Evolutionary conservation across 2,888 invertebrate species (phyloP), one percentile per base, ranked within the genome.

Genomic region (Sminthurinus aureus): DNA sequence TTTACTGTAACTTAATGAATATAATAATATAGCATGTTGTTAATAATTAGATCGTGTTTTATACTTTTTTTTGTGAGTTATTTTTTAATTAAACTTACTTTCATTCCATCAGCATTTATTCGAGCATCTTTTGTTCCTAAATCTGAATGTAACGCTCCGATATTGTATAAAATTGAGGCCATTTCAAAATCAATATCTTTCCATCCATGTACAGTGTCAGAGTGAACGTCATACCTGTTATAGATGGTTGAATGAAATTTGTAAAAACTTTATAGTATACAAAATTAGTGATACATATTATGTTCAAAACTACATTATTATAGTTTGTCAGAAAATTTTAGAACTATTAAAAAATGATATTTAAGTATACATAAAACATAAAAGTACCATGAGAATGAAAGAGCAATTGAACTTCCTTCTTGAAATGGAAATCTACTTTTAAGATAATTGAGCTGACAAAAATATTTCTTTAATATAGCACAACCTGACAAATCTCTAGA

Each of bases 401-500:
- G 92, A 66, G 94, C 93, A 73, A 94, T 94, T 58, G 93, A 93
- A 89, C 94, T 95, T 87, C 94, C 94, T 90, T 95, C 94, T 79
- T 93, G 92, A 93, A 96, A 94, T 0, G 98, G 98, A 91, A 99
- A 99, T 89, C 99, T 93, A 89, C 96, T 98, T 90, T 96, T 95
- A 86, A 99, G 92, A 87, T 97, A 96, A 90, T 96, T 94, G 86
- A 99, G 91, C 91, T 99, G 99, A 89, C 97, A 96, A 91, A 95
- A 99, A 91, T 99, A 99, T 89, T 95, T 94, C 90, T 96, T 96
- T 86, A 98, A 91, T 8, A 94, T 92, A 81, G 94, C 93, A 89
- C 97, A 94, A 0, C 98, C 97, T 75, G 93, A 92, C 79, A 94
- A 93, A 90, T 97, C 97, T 86, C 93, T 92, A 1, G 94, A 93